Evolutionary conservation across 2,113 vertebrate genomes (phyloP).

Genomic region (Shinisaurus crocodilurus): DNA sequence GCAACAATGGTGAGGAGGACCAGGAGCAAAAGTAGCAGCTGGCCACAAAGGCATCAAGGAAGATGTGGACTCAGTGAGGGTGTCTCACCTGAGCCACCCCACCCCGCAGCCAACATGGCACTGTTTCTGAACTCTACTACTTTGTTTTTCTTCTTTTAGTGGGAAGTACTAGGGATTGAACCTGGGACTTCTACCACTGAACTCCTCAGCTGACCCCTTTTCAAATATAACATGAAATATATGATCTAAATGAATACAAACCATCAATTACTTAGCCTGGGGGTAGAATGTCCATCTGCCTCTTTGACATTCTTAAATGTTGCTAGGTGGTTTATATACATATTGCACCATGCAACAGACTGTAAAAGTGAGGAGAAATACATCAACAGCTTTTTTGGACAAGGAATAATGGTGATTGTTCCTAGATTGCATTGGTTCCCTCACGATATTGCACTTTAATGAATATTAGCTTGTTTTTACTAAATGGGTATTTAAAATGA

Average conservation of each 20-base stretch:
- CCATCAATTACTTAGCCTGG: not conserved
- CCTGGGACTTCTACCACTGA: not conserved
- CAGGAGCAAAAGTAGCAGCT: no score
- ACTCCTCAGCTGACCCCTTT: not conserved
- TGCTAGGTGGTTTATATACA: not conserved
- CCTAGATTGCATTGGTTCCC: not conserved
- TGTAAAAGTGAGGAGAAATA: not conserved
- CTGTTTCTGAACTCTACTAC: no score
- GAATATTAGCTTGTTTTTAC: slow-evolving; percentile 30
- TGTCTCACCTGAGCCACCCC: no score
- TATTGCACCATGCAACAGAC: not conserved
- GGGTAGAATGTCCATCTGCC: not conserved
- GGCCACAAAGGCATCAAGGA: no score
- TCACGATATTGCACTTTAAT: not conserved
- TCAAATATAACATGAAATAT: not conserved
- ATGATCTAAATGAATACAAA: not conserved
- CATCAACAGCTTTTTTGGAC: not conserved
- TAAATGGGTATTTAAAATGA: slow-evolving; percentile 47
- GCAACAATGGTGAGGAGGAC: no score
- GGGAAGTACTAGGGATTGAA: not conserved
- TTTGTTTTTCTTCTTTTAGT: no score
- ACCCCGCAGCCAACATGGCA: no score
- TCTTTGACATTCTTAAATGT: not conserved
- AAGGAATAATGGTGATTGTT: not conserved
- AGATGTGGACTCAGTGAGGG: no score